Conservation (phyloP, 1,140 invertebrate species). For the Scaptodrosophila lebanonensis region DNA sequence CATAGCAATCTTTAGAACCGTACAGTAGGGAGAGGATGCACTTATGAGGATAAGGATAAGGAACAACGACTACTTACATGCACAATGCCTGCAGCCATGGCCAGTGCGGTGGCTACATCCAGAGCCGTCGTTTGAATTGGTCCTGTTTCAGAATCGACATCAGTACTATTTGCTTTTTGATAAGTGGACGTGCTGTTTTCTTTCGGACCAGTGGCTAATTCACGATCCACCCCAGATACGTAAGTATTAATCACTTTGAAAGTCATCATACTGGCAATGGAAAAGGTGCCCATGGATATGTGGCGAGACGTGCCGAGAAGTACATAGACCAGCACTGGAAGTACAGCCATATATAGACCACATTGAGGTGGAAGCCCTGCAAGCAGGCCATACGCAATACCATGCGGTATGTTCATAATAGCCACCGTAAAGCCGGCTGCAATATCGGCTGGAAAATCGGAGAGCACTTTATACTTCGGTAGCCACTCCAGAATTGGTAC, state of each 20-base stretch:
- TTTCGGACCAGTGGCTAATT: neutral
- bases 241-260: slow-evolving; percentile 82
- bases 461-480: slow-evolving; percentile 82
- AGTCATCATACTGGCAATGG: slow-evolving; percentile 92
- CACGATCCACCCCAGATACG: slow-evolving; percentile 49
- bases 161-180: slow-evolving; percentile 22
- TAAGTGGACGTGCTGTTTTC: neutral
- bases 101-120: slow-evolving; percentile 63
- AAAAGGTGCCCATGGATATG: slow-evolving; percentile 95
- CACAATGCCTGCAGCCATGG: slow-evolving; percentile 57
- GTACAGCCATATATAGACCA: slow-evolving; percentile 96
- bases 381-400: slow-evolving; percentile 89
- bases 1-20: too few species aligned
- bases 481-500: slow-evolving; percentile 85
- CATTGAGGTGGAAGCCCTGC: slow-evolving; percentile 91
- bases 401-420: slow-evolving; percentile 97
- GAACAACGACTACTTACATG: too few species aligned
- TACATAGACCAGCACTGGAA: slow-evolving; percentile 93
- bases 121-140: slow-evolving; percentile 33
- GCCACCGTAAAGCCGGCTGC: slow-evolving; percentile 90
- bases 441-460: slow-evolving; percentile 83
- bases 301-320: slow-evolving; percentile 94
- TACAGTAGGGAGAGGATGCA: too few species aligned
- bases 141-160: neutral
- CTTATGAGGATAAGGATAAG: too few species aligned